Percentiles rank a stretch among this genome's conserved stretches.
Conservation (phyloP, 2,113 vertebrate species). For the Scolopax mira region DNA sequence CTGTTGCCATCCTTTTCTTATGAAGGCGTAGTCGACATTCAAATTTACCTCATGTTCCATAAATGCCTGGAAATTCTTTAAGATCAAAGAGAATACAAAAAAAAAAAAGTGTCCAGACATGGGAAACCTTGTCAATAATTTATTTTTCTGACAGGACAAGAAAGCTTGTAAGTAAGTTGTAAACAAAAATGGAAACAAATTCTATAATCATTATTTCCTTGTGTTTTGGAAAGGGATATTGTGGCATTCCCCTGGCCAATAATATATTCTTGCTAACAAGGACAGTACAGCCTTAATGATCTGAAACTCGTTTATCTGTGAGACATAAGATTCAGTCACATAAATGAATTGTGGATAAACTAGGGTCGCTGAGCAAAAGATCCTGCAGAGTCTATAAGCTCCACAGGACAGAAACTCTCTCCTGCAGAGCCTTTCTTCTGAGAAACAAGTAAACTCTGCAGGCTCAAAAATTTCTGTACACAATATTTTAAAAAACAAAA, state of each 20-base stretch:
- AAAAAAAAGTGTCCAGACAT: not conserved
- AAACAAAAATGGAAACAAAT: not conserved
- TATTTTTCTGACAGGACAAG: not conserved
- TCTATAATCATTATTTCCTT: not conserved
- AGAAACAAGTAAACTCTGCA: slow-evolving; percentile 51
- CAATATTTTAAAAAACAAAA: slow-evolving; percentile 24
- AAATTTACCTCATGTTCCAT: not conserved
- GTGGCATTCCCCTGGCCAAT: not conserved
- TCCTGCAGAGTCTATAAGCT: slow-evolving; percentile 21
- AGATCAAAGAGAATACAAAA: not conserved
- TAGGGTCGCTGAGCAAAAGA: slow-evolving; percentile 50
- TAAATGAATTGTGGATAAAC: slow-evolving; percentile 55
- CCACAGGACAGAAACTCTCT: slow-evolving; percentile 36
- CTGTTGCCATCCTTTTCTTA: not conserved
- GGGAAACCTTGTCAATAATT: not conserved
- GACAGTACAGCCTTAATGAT: slow-evolving; percentile 27
- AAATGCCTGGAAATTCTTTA: not conserved
- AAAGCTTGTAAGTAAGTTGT: not conserved
- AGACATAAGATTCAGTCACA: slow-evolving; percentile 21
- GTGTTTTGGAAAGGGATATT: not conserved
- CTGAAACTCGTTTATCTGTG: slow-evolving; percentile 24
- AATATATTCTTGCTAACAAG: slow-evolving; percentile 42
- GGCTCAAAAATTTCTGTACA: slow-evolving; percentile 16
- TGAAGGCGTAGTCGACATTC: not conserved
- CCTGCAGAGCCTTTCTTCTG: slow-evolving; percentile 57